phyloP scores from a whole-genome alignment of 2,888 invertebrate species.

The Microctonus aethiopoides region DNA sequence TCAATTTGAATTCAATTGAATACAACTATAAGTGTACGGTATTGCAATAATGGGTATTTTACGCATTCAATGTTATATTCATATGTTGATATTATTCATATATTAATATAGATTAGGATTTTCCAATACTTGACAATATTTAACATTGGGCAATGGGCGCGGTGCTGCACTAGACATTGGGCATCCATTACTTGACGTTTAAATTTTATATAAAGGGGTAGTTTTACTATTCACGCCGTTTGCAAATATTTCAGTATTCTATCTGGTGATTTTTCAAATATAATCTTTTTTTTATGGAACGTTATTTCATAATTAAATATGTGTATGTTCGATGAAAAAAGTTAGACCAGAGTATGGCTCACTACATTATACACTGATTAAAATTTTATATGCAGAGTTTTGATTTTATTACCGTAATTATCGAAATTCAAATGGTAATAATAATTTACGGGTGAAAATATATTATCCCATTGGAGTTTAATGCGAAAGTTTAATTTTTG shows the following conservation, averaged over 20 bases:
- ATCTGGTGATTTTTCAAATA: constrained; percentile 1
- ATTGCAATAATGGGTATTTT: too few species aligned
- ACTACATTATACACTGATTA: too few species aligned
- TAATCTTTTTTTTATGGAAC: constrained; percentile 11
- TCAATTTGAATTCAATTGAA: background rate
- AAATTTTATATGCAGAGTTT: too few species aligned
- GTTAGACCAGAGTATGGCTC: background rate
- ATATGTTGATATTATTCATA: too few species aligned
- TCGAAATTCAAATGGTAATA: background rate
- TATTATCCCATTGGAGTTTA: constrained; percentile 24
- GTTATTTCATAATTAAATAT: constrained; percentile 3
- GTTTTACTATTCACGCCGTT: constrained; percentile 22
- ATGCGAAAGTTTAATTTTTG: constrained; percentile 17
- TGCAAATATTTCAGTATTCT: constrained; percentile 13
- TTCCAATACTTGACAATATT: constrained; percentile 25
- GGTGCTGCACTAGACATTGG: constrained; percentile 20
- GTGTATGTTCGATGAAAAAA: background rate
- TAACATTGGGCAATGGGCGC: background rate
- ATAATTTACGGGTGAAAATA: background rate
- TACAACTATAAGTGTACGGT: too few species aligned
- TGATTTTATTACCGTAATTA: background rate
- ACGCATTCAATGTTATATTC: too few species aligned
- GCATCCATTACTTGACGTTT: constrained; percentile 24
- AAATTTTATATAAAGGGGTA: constrained; percentile 24
- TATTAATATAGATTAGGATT: background rate